phyloP scores from a whole-genome alignment of 2,797 vertebrate genomes.

The Ispidina picta region DNA sequence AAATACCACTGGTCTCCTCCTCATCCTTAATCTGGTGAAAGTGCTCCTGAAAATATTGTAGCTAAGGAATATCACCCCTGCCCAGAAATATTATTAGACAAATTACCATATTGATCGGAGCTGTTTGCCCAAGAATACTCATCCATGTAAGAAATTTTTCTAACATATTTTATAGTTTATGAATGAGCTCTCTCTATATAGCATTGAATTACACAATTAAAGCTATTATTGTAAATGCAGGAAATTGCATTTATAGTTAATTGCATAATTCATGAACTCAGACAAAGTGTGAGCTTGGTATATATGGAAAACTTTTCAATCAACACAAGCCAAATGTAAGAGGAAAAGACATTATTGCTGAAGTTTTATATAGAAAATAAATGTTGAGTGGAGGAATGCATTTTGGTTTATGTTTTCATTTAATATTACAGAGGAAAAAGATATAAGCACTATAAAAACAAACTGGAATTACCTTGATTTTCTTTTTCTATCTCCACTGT shows the following conservation, averaged over 20 bases:
- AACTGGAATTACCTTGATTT: background rate
- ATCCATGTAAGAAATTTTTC: background rate
- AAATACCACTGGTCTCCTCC: background rate
- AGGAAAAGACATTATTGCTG: slow-evolving; percentile 25
- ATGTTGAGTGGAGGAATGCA: background rate
- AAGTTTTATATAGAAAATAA: slow-evolving; percentile 51
- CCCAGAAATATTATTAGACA: slow-evolving; percentile 1
- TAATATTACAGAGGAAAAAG: slow-evolving; percentile 12
- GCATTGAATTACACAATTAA: slow-evolving; percentile 27
- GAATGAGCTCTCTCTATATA: slow-evolving; percentile 6
- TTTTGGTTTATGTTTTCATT: slow-evolving; percentile 21
- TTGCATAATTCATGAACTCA: slow-evolving; percentile 42
- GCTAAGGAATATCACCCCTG: background rate
- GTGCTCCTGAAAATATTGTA: background rate
- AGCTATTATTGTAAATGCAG: slow-evolving; percentile 46
- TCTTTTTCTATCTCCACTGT: background rate
- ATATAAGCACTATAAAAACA: background rate
- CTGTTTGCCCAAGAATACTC: background rate
- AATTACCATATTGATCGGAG: background rate
- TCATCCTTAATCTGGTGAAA: background rate
- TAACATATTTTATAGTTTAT: background rate
- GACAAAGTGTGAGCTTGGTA: slow-evolving; percentile 19
- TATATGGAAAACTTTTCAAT: slow-evolving; percentile 62
- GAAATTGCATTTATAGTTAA: slow-evolving; percentile 38
- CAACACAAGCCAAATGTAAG: slow-evolving; percentile 24